Evolutionary conservation across 2,797 vertebrate species (phyloP).

Genomic region (Acanthurus leucopareius): DNA sequence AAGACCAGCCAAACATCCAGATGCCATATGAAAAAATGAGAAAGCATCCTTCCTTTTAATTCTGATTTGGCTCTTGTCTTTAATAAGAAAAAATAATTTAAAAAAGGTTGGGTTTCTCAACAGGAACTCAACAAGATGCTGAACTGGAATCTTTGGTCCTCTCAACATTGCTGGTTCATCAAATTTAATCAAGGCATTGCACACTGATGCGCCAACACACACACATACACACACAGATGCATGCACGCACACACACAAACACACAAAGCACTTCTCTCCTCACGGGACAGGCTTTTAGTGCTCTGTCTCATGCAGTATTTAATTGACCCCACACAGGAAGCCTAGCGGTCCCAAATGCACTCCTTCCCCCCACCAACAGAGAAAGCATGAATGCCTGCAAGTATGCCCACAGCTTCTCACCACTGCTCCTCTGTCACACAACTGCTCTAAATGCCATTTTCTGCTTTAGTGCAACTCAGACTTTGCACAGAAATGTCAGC

Average conservation of each 20-base stretch:
- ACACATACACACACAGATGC: slow-evolving; percentile 32
- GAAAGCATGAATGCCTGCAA: slow-evolving; percentile 75
- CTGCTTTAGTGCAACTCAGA: slow-evolving; percentile 63
- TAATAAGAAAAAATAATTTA: not conserved
- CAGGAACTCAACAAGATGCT: slow-evolving; percentile 53
- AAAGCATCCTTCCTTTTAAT: not conserved
- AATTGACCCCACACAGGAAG: slow-evolving; percentile 90
- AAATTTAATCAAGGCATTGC: slow-evolving; percentile 86
- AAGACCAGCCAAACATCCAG: slow-evolving; percentile 12
- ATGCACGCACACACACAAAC: slow-evolving; percentile 46
- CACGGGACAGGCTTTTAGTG: slow-evolving; percentile 89
- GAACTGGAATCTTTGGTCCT: slow-evolving; percentile 63
- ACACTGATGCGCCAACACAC: slow-evolving; percentile 74
- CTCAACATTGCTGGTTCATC: slow-evolving; percentile 84
- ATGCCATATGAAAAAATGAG: not conserved
- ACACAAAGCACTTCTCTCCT: slow-evolving; percentile 85
- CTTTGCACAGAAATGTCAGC: slow-evolving; percentile 56
- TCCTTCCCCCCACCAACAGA: slow-evolving; percentile 74
- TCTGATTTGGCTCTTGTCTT: slow-evolving; percentile 8
- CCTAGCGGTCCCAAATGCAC: slow-evolving; percentile 86
- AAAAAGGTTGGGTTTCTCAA: slow-evolving; percentile 25
- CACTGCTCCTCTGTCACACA: slow-evolving; percentile 65
- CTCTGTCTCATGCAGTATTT: slow-evolving; percentile 91
- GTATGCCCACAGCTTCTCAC: slow-evolving; percentile 71
- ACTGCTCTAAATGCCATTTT: slow-evolving; percentile 71